A percentile compares a stretch with the other conserved stretches of the same genome.
These are phyloP conservation scores for Lepidothrix coronata DNA, from an alignment of 2,113 vertebrate species.

Conservation along the genomic window DNA sequence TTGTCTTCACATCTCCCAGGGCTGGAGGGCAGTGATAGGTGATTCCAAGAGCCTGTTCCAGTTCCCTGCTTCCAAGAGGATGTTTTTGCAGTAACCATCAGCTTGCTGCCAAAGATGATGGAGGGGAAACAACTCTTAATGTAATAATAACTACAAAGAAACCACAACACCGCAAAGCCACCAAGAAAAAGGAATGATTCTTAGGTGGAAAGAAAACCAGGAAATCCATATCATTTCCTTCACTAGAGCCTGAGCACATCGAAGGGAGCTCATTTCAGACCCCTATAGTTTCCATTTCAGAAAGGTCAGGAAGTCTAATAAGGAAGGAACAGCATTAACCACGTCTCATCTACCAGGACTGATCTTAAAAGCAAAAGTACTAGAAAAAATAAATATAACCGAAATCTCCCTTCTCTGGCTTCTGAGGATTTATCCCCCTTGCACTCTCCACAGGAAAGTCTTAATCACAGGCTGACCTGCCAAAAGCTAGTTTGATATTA, in stretches of 20 bases:
- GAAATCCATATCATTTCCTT: neutral
- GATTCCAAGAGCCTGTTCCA: neutral
- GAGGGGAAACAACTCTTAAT: too few species aligned
- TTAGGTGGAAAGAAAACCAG: neutral
- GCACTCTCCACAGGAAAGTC: neutral
- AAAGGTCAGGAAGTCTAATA: neutral
- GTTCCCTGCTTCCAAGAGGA: neutral
- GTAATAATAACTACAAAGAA: neutral
- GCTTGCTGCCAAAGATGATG: neutral
- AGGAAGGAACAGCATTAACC: neutral
- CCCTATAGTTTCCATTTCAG: neutral
- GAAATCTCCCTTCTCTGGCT: neutral
- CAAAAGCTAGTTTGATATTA: neutral
- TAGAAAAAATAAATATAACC: neutral
- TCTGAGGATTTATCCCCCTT: neutral
- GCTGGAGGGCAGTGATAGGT: neutral
- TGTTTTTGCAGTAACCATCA: neutral
- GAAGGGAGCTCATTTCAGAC: neutral
- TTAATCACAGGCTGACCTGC: neutral
- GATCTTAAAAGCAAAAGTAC: neutral
- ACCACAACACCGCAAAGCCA: neutral
- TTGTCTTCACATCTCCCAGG: fast-evolving
- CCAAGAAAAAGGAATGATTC: neutral
- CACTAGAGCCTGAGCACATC: neutral
- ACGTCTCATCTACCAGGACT: neutral